Base-by-base conservation (phyloP, 2,888 invertebrate genomes). In the Epinotia nisella region DNA sequence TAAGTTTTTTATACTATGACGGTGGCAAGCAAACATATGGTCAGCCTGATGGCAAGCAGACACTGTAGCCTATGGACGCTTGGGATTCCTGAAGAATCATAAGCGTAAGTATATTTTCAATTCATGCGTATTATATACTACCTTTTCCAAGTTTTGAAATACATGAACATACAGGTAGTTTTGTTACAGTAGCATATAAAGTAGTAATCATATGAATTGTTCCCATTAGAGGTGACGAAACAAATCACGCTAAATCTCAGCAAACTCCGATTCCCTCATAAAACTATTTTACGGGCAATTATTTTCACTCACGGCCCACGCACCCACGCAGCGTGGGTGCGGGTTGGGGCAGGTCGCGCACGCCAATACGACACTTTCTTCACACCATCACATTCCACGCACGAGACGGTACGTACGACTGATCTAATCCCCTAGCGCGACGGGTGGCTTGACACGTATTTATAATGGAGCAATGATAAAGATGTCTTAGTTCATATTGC, bases 281-380 rank as follows among this genome's bases (percentile, higher is more conserved):
- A 71, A 71, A 71, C 71, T 67, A 71, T 71, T 71, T 71, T 71
- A 71, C 60, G 66, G 60, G 29, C 71, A 59, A 53, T 66, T 60
- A 65, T 29, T 66, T 56, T n/a, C 66, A 66, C 62, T 17, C 61
- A 49, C 58, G 29, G 15, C 11, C 17, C 53, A 62, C 53, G 19
- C 35, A 9, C 11, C 24, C 51, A 62, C 53, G 19, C 35, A 3
- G 39, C 55, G 55, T 62, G 62, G 62, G 62, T 21, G 66, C 58
- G 53, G 29, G 53, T 71, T 75, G 69, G 61, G 75, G 72, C 60
- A 75, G 75, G 75, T 75, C 75, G 41, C 49, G 71, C 62, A 72
- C 66, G 70, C 62, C 59, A 19, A 17, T 55, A 29, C 39, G 15
- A 29, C 58, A 35, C 53, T 61, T 70, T 61, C 66, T 66, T 66